Percentiles rank a stretch among this genome's conserved stretches.
Conservation (phyloP, 2,113 vertebrate species). For the Aptenodytes forsteri region DNA sequence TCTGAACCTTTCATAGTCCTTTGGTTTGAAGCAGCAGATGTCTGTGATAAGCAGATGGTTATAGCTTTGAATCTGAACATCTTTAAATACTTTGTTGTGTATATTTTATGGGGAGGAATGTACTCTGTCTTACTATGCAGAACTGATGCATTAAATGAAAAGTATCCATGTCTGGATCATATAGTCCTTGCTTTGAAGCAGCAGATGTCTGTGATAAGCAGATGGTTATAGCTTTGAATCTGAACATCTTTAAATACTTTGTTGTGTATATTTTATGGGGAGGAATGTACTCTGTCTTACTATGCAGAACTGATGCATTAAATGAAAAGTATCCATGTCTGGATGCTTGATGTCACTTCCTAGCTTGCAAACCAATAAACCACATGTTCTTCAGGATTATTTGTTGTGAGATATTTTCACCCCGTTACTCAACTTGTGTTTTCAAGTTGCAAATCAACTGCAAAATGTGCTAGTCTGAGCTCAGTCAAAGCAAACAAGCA, state of each 20-base stretch:
- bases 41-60: conserved; percentile 44
- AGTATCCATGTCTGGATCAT: conserved; percentile 14
- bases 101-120: conserved; percentile 28
- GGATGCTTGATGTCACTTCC: conserved; percentile 15
- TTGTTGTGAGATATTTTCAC: conserved; percentile 31
- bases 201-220: conserved; percentile 53
- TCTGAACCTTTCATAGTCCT: conserved; percentile 19
- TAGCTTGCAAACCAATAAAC: conserved; percentile 16
- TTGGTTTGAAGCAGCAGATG: conserved; percentile 59
- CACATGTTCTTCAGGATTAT: neutral
- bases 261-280: neutral
- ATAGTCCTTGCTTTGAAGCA: conserved; percentile 42
- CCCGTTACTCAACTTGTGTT: conserved; percentile 39
- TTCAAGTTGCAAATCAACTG: conserved; percentile 53
- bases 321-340: conserved; percentile 28
- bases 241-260: conserved; percentile 51
- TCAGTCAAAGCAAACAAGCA: neutral
- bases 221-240: conserved; percentile 28
- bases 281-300: conserved; percentile 13
- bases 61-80: conserved; percentile 27
- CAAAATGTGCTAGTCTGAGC: neutral
- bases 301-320: neutral
- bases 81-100: conserved; percentile 41
- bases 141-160: conserved; percentile 11
- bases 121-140: neutral